phyloP scores from a whole-genome alignment of 2,888 invertebrate species.

The Dermolepida albohirtum region DNA sequence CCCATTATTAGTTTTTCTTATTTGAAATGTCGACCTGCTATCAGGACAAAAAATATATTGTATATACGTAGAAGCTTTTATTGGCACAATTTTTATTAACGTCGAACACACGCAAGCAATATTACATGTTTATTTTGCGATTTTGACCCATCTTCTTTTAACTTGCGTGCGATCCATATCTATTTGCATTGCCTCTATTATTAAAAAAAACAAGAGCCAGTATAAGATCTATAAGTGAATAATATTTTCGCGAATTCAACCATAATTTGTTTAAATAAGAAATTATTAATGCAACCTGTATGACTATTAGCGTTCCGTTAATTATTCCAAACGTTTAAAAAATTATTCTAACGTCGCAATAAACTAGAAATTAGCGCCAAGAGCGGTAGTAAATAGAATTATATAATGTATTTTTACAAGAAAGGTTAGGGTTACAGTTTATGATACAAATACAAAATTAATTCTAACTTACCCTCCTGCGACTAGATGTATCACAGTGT shows the following conservation, averaged over 20 bases:
- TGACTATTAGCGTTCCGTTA: background rate
- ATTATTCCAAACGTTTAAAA: slow-evolving; percentile 10
- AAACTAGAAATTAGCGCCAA: slow-evolving; percentile 39
- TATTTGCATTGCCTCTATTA: no score
- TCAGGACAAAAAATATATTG: no score
- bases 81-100: slow-evolving; percentile 5
- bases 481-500: slow-evolving; percentile 92
- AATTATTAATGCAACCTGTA: no score
- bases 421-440: slow-evolving; percentile 35
- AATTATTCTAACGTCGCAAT: slow-evolving; percentile 21
- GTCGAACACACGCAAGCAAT: slow-evolving; percentile 2
- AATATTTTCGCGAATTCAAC: no score
- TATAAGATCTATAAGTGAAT: no score
- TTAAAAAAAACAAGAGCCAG: no score
- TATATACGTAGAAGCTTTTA: background rate
- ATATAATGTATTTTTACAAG: slow-evolving; percentile 32
- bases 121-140: background rate
- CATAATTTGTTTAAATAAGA: no score
- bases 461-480: slow-evolving; percentile 89
- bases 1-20: no score
- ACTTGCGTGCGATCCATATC: no score
- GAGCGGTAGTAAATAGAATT: slow-evolving; percentile 27
- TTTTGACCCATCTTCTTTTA: background rate
- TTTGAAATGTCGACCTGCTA: no score
- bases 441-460: slow-evolving; percentile 46